Base-by-base conservation (phyloP, 1,140 invertebrate species). In the Heliconius himera region DNA sequence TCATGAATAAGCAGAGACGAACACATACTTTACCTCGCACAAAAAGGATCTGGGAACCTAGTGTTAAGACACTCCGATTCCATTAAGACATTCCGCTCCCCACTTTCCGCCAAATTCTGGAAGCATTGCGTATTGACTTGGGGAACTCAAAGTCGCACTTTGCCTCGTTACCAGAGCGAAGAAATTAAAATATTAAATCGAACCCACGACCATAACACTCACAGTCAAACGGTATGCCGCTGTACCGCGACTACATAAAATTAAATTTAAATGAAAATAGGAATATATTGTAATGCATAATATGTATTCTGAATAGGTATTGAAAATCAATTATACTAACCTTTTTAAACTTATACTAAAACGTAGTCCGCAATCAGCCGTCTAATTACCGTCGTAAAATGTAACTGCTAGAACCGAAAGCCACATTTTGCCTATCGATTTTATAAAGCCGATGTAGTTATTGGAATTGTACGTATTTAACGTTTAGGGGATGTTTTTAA, bases 371-470 rank as follows among this genome's bases (percentile, higher is more conserved):
- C 60, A 66, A 66, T 66, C 22, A 66, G 60, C 60, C 60, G 60
- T 66, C 60, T 66, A 66, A 66, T 66, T 66, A 66, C 60, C 60
- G 26, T 22, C 60, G 60, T 66, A 66, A 66, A 66, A 66, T 66
- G 60, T 66, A 66, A 66, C 60, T 66, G 60, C 60, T 66, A 66
- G 60, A 29, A 66, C 22, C 26, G 60, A 26, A 66, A 66, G 60
- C 60, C 60, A 66, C 60, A 66, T 66, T 66, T 66, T 66, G 60
- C 60, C 26, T 29, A 66, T 66, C 60, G 60, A 66, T 66, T 66
- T 66, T 66, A 66, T 66, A 66, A 66, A 66, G 26, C 22, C 60
- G 26, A 29, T 29, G 26, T 66, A 66, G 13, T 66, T 66, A 66
- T 66, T 66, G 60, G 60, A 66, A 66, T 26, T 66, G 56, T 66